These are phyloP conservation scores for Prionace glauca DNA, from an alignment of 2,797 vertebrate genomes.

Conservation along the genomic window DNA sequence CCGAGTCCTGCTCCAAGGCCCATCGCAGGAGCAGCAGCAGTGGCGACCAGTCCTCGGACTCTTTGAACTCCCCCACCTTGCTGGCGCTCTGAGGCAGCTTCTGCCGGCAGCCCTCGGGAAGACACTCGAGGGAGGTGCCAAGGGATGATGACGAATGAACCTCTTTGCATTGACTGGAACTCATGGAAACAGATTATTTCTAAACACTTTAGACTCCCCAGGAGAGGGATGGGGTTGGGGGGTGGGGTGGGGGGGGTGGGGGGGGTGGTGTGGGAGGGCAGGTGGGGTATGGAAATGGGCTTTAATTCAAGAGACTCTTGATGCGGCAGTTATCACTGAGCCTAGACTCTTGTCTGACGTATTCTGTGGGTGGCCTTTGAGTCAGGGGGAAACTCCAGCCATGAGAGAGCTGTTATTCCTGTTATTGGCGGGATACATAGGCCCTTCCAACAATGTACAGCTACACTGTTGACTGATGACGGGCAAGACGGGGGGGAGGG, in stretches of 20 bases:
- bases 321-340: background rate
- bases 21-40: conserved; percentile 98
- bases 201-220: background rate
- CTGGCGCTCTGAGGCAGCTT: conserved; percentile 77
- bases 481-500: background rate
- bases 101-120: background rate
- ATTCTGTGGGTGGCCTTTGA: background rate
- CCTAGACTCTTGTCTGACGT: background rate
- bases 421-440: background rate
- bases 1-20: conserved; percentile 97
- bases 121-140: background rate
- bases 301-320: background rate
- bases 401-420: too few relatives aligned
- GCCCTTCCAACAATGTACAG: background rate
- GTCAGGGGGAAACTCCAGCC: background rate
- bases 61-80: conserved; percentile 96
- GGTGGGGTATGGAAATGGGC: background rate
- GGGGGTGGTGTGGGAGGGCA: too few relatives aligned
- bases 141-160: background rate
- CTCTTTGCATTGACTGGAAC: background rate
- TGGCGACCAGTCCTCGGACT: conserved; percentile 96
- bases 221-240: background rate
- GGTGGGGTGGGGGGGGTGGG: background rate
- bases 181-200: background rate
- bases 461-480: background rate